A percentile compares a stretch with the other conserved stretches of the same genome.
These are phyloP conservation scores for Pyrocephalus nanus DNA, from an alignment of 2,797 vertebrate genomes.

Conservation along the genomic window DNA sequence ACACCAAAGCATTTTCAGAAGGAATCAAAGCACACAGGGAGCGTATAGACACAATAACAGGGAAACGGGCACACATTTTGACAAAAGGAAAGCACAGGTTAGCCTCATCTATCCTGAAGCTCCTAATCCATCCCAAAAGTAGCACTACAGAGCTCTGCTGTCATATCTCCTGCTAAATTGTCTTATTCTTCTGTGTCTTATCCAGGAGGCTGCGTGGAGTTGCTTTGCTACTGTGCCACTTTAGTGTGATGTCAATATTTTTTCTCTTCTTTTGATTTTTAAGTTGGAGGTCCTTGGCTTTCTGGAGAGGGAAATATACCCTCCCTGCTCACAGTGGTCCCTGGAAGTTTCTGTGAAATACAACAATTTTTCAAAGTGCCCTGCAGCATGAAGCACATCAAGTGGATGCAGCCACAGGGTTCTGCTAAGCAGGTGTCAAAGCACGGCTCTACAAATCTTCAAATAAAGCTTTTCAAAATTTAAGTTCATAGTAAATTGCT, in stretches of 20 bases:
- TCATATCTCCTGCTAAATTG: neutral
- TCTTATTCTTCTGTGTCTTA: neutral
- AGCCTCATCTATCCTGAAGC: neutral
- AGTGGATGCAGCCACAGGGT: too few relatives aligned
- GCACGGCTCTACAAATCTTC: neutral
- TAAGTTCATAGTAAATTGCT: neutral
- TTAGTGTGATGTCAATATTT: neutral
- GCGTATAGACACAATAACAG: neutral
- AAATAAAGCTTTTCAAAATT: neutral
- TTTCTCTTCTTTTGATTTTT: neutral
- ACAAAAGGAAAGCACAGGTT: neutral
- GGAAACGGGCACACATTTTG: neutral
- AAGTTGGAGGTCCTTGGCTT: neutral
- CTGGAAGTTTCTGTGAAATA: neutral
- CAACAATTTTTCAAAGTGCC: neutral
- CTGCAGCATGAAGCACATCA: neutral
- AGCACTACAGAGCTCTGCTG: neutral
- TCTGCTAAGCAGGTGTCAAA: neutral
- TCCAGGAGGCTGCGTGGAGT: neutral
- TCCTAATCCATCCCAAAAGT: neutral
- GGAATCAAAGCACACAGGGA: neutral
- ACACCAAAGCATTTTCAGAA: neutral
- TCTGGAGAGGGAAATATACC: neutral
- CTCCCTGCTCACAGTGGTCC: neutral
- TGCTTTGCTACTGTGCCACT: neutral